Evolutionary conservation across 2,888 invertebrate genomes (phyloP).

Genomic region (Nemotelus pantherinus): DNA sequence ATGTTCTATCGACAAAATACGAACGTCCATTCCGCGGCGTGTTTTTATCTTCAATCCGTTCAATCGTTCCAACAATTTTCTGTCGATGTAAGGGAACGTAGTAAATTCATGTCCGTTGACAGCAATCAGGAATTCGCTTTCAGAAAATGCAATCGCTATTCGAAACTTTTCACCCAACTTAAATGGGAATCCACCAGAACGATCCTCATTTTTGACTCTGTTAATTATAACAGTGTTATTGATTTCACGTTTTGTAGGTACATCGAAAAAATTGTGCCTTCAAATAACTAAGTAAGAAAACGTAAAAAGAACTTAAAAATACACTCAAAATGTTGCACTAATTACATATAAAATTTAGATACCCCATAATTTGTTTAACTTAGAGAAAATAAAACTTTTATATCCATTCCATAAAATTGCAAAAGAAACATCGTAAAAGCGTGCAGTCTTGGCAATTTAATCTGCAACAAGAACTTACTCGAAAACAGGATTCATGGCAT

Average conservation of each 20-base stretch:
- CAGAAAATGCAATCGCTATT: conserved; percentile 62
- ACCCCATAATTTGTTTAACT: too few relatives aligned
- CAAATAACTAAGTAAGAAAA: too few relatives aligned
- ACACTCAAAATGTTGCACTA: too few relatives aligned
- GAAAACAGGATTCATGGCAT: conserved; percentile 45
- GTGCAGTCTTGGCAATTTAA: not conserved
- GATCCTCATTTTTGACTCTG: conserved; percentile 62
- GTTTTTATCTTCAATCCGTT: conserved; percentile 62
- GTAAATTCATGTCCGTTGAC: conserved; percentile 61
- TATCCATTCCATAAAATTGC: too few relatives aligned
- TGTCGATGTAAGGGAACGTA: conserved; percentile 59
- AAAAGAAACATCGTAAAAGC: too few relatives aligned
- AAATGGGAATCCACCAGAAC: conserved; percentile 63
- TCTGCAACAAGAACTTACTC: conserved; percentile 37
- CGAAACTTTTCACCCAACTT: conserved; percentile 63
- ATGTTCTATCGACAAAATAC: conserved; percentile 62
- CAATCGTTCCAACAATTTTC: conserved; percentile 58
- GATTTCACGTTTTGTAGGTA: not conserved
- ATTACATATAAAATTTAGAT: too few relatives aligned
- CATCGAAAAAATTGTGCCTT: too few relatives aligned
- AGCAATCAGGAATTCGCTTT: conserved; percentile 61
- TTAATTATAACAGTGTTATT: not conserved
- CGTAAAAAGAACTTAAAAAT: too few relatives aligned
- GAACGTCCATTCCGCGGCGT: conserved; percentile 59
- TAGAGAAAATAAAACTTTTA: too few relatives aligned